Conservation (phyloP, 2,888 invertebrate species). For the Plebejus melissa region DNA sequence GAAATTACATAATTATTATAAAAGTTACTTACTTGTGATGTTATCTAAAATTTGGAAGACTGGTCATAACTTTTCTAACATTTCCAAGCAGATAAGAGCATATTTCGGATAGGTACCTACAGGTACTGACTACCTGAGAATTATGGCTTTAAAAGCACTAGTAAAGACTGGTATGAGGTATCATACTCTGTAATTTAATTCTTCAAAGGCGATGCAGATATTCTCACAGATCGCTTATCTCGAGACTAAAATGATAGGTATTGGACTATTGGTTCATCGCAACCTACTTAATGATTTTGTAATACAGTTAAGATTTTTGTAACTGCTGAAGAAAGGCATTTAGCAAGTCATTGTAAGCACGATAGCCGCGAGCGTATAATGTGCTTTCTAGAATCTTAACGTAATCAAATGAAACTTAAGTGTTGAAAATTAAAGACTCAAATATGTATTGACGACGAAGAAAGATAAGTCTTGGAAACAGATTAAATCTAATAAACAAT, state of each 20-base stretch:
- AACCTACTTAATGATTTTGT: conserved; percentile 15
- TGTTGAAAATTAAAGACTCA: too few species aligned
- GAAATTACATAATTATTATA: neutral
- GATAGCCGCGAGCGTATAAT: neutral
- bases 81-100: too few species aligned
- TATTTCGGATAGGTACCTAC: too few species aligned
- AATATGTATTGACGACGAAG: too few species aligned
- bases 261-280: conserved; percentile 33
- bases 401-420: neutral
- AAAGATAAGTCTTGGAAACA: too few species aligned
- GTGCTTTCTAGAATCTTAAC: neutral
- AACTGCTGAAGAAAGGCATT: conserved; percentile 7
- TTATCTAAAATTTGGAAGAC: neutral
- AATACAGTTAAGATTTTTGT: conserved; percentile 13
- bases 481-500: neutral
- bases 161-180: neutral
- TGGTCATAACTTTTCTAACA: neutral
- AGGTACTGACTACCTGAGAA: neutral
- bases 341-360: neutral
- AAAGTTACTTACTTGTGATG: neutral
- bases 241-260: conserved; percentile 21
- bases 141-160: neutral
- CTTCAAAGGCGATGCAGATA: neutral
- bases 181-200: neutral
- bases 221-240: conserved; percentile 16